Base-by-base conservation (phyloP, 2,113 vertebrate genomes). In the Oreochromis tanganicae region DNA sequence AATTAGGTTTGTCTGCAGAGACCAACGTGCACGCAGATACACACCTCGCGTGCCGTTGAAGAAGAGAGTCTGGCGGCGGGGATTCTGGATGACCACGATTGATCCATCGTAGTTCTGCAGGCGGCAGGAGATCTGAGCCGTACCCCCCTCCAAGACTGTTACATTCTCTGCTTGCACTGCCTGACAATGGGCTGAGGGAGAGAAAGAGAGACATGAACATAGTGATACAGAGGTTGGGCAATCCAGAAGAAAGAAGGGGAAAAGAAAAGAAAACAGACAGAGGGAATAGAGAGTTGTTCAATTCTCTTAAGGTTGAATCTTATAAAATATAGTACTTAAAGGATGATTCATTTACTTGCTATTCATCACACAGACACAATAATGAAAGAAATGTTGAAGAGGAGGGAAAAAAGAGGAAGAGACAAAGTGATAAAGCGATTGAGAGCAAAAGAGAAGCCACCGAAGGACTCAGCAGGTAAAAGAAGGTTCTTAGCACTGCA, bases 21-120 rank as follows among this genome's bases (percentile, higher is more conserved):
- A 81, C n/a, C 41, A 75, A 82, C 4, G 61, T 46, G 46, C 66
- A 4, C 4, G 4, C 43, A 48, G 52, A 71, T 14, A 81, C 96
- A 93, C 88, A 98, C 98, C 98, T 81, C 97, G 94, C 0, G 98
- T 98, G 85, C 98, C 98, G 1, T 98, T 98, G 95, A 98, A 98
- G 95, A 98, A 98, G 19, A 98, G 97, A 1, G 98, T 98, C 93
- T 98, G 98, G 34, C 98, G 96, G 34, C 97, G 96, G 2, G 98
- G 98, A 90, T 98, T 98, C 96, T 98, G 98, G 94, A 98, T 98
- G 88, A 98, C 97, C 89, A 98, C 98, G 13, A 98, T 98, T 71
- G 98, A 98, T 19, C 98, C 97, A 27, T 98, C 98, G 2, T 98
- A 98, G 91, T 98, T 98, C 91, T 98, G 97, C 16, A 98, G 96